Evolutionary conservation across 2,797 vertebrate species (phyloP).

Genomic region (Chelidonichthys spinosus): DNA sequence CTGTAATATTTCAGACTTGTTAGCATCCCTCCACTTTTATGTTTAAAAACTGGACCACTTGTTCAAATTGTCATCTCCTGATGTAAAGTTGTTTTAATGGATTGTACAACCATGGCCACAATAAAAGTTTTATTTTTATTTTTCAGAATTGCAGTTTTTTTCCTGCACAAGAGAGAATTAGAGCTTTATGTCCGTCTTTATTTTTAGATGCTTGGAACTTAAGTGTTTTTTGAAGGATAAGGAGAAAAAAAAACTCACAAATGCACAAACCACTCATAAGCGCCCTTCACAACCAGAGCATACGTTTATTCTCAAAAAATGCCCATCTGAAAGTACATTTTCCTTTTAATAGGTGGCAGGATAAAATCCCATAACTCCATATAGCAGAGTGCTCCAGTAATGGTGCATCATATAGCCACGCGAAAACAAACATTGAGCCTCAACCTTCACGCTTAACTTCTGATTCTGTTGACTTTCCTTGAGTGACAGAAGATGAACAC

Average conservation of each 20-base stretch:
- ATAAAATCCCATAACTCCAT: conserved; percentile 34
- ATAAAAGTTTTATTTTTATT: conserved; percentile 21
- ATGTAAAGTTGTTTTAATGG: conserved; percentile 16
- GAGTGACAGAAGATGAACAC: not conserved
- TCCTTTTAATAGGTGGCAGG: conserved; percentile 23
- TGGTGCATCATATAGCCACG: not conserved
- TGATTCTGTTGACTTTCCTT: not conserved
- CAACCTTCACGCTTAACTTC: not conserved
- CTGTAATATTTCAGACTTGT: conserved; percentile 1
- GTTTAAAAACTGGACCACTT: conserved; percentile 3
- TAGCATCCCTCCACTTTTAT: not conserved
- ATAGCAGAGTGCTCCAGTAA: conserved; percentile 28
- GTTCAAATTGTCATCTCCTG: not conserved
- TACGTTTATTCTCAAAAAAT: conserved; percentile 10
- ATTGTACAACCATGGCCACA: conserved; percentile 11
- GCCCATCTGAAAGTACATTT: conserved; percentile 16
- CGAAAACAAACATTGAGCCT: not conserved
- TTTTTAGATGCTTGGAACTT: conserved; percentile 15
- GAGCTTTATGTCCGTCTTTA: not conserved
- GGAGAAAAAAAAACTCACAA: conserved; percentile 5
- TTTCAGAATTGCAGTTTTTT: not conserved
- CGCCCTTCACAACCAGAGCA: conserved; percentile 10
- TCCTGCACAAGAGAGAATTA: not conserved
- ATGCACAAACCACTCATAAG: conserved; percentile 5
- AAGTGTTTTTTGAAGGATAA: not conserved